Base-by-base conservation (phyloP, 2,888 invertebrate species). In the Ichneumoninae sp. region DNA sequence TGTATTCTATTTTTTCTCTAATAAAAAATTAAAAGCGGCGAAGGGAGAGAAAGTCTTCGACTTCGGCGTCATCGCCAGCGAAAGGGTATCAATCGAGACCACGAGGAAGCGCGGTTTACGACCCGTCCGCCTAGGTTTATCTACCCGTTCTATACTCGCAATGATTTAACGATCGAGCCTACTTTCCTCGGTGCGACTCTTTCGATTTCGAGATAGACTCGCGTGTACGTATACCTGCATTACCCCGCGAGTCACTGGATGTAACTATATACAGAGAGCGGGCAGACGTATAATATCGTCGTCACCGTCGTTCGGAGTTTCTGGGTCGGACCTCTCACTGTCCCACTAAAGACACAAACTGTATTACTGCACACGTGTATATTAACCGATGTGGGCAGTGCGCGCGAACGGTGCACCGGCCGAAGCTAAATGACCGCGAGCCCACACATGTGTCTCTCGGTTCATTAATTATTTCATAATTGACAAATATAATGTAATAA, bases 311-410 rank as follows among this genome's bases (percentile, higher is more conserved):
- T 66, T 57, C 13, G 26, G 52, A 69, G 86, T 85, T 85, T 85
- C 84, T 85, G 87, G 89, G 89, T 90, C 89, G 89, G 83, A 74
- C 89, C 90, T 90, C 90, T 91, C 90, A 90, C 90, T 89, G 88
- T 87, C 88, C 88, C 88, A 87, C 85, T 86, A 68, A 74, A 71
- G 71, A 83, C 82, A 72, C 54, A 62, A 77, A 57, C 65, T 70
- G 74, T 65, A 70, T 62, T 62, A 60, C 74, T 50, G 54, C 50
- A 57, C 62, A 71, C 22, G 16, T 57, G 47, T 74, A 66, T 66
- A 50, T 62, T 74, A 68, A 62, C 68, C 74, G 10, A n/a, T 52
- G 80, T 75, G 16, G 40, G 69, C 52, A 68, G 10, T 40, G 66
- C 40, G 26, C 50, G 54, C 50, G 50, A 8, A 10, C 13, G 57